Evolutionary conservation across 2,797 vertebrate genomes (phyloP).

Genomic region (Furcifer pardalis): DNA sequence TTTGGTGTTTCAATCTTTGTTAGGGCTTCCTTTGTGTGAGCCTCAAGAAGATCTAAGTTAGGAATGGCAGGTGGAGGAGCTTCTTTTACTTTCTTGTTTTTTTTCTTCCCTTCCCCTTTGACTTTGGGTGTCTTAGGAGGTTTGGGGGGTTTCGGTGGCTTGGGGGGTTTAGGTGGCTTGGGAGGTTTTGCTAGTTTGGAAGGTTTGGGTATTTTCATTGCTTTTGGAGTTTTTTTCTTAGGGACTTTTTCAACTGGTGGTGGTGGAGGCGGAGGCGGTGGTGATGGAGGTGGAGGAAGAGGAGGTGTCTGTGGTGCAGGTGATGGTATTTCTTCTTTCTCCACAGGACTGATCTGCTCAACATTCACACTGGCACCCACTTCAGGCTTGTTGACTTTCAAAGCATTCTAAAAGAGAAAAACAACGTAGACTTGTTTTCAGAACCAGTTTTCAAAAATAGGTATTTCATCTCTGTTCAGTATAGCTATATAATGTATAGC

Average conservation of each 20-base stretch:
- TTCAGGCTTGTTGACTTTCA: slow-evolving; percentile 90
- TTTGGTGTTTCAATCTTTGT: slow-evolving; percentile 96
- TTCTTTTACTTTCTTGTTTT: slow-evolving; percentile 90
- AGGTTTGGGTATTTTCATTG: slow-evolving; percentile 84
- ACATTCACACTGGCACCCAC: slow-evolving; percentile 77
- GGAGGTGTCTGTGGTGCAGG: slow-evolving; percentile 73
- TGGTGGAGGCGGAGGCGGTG: slow-evolving; percentile 60
- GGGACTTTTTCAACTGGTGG: slow-evolving; percentile 77
- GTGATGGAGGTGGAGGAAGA: slow-evolving; percentile 60
- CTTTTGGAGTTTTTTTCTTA: slow-evolving; percentile 83
- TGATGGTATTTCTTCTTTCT: slow-evolving; percentile 85
- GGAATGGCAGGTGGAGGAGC: slow-evolving; percentile 83
- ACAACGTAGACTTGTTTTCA: slow-evolving; percentile 19
- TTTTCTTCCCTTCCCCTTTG: slow-evolving; percentile 95
- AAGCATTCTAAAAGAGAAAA: slow-evolving; percentile 77
- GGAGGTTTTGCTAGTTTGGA: slow-evolving; percentile 78
- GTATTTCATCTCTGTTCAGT: neutral
- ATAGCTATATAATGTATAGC: neutral
- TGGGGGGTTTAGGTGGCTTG: slow-evolving; percentile 85
- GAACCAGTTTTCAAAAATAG: fast-evolving
- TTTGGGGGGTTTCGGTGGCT: slow-evolving; percentile 80
- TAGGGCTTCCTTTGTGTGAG: slow-evolving; percentile 93
- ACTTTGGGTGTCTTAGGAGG: slow-evolving; percentile 81
- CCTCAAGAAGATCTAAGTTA: slow-evolving; percentile 91
- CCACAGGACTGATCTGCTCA: slow-evolving; percentile 82